A percentile compares a stretch with the other conserved stretches of the same genome.
phyloP scores from a whole-genome alignment of 1,140 invertebrate genomes.

The Teleopsis dalmanni region DNA sequence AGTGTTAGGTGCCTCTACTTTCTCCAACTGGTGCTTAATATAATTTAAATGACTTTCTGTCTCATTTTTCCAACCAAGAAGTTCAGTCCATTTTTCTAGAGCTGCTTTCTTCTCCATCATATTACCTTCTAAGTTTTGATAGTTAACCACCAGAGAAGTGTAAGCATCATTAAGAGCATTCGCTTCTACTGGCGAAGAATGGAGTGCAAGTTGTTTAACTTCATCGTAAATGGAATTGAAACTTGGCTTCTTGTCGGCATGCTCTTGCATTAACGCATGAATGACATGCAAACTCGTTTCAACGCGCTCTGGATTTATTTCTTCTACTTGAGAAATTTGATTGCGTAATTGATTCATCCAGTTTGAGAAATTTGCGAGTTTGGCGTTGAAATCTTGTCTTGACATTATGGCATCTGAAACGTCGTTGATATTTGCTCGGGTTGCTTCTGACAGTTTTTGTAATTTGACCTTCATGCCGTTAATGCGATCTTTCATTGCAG shows the following conservation, averaged over 20 bases:
- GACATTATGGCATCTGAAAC: constrained; percentile 71
- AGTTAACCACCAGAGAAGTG: constrained; percentile 62
- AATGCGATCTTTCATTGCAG: constrained; percentile 61
- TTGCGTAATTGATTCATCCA: constrained; percentile 74
- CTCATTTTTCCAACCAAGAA: constrained; percentile 73
- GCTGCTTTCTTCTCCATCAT: constrained; percentile 65
- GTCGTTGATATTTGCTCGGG: constrained; percentile 65
- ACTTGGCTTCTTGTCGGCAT: constrained; percentile 65
- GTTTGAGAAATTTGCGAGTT: constrained; percentile 70
- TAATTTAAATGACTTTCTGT: constrained; percentile 72
- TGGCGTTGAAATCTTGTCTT: constrained; percentile 76
- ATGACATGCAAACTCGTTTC: constrained; percentile 70
- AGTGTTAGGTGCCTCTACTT: constrained; percentile 57
- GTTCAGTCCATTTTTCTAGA: constrained; percentile 75
- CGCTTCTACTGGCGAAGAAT: constrained; percentile 63
- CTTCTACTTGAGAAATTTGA: constrained; percentile 69
- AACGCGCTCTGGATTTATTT: constrained; percentile 71
- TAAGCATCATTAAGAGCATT: constrained; percentile 67
- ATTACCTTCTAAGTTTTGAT: constrained; percentile 67
- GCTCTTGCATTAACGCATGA: constrained; percentile 70
- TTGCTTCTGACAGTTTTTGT: constrained; percentile 61
- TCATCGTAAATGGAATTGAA: constrained; percentile 72
- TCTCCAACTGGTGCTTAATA: constrained; percentile 69
- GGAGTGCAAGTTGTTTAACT: constrained; percentile 65
- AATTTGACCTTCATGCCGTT: constrained; percentile 65